phyloP scores from a whole-genome alignment of 2,888 invertebrate genomes.

The Tanytarsus gracilentus region DNA sequence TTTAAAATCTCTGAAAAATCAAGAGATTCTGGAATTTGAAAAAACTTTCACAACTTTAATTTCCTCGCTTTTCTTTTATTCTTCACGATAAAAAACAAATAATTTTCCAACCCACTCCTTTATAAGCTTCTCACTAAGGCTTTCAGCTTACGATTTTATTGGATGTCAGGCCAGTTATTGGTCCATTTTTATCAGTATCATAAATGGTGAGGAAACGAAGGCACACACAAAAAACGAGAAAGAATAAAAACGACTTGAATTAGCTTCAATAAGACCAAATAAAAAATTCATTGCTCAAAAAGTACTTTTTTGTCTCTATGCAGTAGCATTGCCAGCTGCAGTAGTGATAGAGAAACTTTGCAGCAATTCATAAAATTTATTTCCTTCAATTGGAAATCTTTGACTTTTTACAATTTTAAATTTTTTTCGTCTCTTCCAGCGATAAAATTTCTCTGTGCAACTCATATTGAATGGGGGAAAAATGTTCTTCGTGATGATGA shows the following conservation, averaged over 20 bases:
- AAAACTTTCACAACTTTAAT: too few relatives aligned
- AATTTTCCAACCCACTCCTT: too few relatives aligned
- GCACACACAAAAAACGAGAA: too few relatives aligned
- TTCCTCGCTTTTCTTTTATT: too few relatives aligned
- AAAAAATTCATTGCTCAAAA: conserved; percentile 7
- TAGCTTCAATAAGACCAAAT: conserved; percentile 3
- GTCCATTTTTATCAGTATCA: too few relatives aligned
- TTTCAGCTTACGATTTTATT: too few relatives aligned
- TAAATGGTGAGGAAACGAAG: too few relatives aligned
- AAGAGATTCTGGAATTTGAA: too few relatives aligned
- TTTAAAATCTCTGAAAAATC: too few relatives aligned
- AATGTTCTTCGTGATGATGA: background rate
- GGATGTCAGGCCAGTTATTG: conserved; percentile 19
- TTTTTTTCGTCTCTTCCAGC: background rate
- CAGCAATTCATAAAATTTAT: conserved; percentile 17
- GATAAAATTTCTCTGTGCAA: background rate
- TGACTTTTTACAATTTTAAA: background rate
- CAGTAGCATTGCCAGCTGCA: background rate
- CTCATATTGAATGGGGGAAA: background rate
- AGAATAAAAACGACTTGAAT: too few relatives aligned
- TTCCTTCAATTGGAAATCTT: conserved; percentile 21
- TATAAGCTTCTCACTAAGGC: too few relatives aligned
- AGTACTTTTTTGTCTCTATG: background rate
- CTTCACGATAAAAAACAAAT: too few relatives aligned
- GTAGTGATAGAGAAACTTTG: background rate